These are phyloP conservation scores for Misgurnus mizolepis DNA, from an alignment of 2,113 vertebrate species.

Conservation along the genomic window DNA sequence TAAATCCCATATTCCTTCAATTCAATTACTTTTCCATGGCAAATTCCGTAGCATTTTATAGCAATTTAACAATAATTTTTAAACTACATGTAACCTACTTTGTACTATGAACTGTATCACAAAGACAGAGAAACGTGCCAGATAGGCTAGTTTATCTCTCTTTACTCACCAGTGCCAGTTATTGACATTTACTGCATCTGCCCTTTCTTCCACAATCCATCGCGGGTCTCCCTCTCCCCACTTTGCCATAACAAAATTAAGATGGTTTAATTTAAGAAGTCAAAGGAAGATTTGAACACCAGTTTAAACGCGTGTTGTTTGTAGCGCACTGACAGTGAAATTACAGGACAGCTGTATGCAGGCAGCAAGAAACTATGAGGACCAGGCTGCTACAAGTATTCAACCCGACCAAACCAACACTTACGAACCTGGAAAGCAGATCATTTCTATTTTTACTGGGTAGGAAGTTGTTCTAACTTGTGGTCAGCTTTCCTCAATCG, in stretches of 20 bases:
- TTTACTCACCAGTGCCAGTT: slow-evolving; percentile 86
- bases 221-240: slow-evolving; percentile 88
- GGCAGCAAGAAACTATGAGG: neutral
- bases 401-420: too few relatives aligned
- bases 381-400: neutral
- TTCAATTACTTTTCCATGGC: too few relatives aligned
- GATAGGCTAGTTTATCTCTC: neutral
- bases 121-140: neutral
- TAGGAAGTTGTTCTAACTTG: neutral
- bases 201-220: slow-evolving; percentile 87
- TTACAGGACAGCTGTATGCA: neutral
- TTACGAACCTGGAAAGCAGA: too few relatives aligned
- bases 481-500: slow-evolving; percentile 76
- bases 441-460: neutral
- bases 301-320: neutral
- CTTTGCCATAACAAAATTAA: slow-evolving; percentile 75
- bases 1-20: neutral
- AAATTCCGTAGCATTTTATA: too few relatives aligned
- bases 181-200: slow-evolving; percentile 87
- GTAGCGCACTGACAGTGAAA: neutral
- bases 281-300: neutral
- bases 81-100: too few relatives aligned
- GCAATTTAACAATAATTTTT: too few relatives aligned
- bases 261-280: neutral
- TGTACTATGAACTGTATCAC: too few relatives aligned